A percentile compares a stretch with the other conserved stretches of the same genome.
phyloP scores from a whole-genome alignment of 2,888 invertebrate species.

The Pseudococcus viburni region DNA sequence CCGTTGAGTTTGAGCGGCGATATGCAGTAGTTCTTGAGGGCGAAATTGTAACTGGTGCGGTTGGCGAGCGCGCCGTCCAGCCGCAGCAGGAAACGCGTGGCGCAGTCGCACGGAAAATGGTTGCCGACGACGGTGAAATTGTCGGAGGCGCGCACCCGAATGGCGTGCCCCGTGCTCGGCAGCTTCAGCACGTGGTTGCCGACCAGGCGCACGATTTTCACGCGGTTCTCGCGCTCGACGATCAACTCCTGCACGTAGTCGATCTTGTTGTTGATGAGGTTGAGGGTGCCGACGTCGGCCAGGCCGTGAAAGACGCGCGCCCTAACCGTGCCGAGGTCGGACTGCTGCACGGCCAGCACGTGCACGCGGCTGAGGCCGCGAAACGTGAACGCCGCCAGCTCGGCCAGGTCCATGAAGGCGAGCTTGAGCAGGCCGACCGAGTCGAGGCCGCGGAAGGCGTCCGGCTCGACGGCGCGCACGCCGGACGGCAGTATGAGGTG shows the following conservation, averaged over 20 bases:
- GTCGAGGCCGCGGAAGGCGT: conserved; percentile 86
- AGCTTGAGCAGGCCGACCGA: conserved; percentile 86
- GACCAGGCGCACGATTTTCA: conserved; percentile 81
- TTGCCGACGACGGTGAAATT: conserved; percentile 82
- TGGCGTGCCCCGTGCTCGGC: conserved; percentile 77
- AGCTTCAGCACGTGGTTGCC: conserved; percentile 88
- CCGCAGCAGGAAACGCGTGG: conserved; percentile 79
- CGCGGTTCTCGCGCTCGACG: conserved; percentile 80
- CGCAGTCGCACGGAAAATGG: conserved; percentile 89
- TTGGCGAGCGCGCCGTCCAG: conserved; percentile 79
- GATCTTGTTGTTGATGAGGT: conserved; percentile 88
- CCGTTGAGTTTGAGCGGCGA: conserved; percentile 88
- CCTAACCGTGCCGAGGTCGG: conserved; percentile 82
- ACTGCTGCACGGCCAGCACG: conserved; percentile 84
- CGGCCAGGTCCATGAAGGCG: conserved; percentile 86
- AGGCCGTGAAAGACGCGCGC: conserved; percentile 84
- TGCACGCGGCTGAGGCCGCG: conserved; percentile 83
- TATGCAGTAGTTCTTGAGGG: conserved; percentile 86
- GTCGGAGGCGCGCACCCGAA: conserved; percentile 82
- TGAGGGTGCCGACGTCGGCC: conserved; percentile 80
- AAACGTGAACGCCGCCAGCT: conserved; percentile 81
- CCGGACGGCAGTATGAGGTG: conserved; percentile 88
- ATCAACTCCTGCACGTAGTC: conserved; percentile 85
- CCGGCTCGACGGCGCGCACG: conserved; percentile 81
- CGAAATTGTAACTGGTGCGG: conserved; percentile 75